These are phyloP conservation scores for Acrocephalus arundinaceus DNA, from an alignment of 2,113 vertebrate genomes.

Conservation along the genomic window DNA sequence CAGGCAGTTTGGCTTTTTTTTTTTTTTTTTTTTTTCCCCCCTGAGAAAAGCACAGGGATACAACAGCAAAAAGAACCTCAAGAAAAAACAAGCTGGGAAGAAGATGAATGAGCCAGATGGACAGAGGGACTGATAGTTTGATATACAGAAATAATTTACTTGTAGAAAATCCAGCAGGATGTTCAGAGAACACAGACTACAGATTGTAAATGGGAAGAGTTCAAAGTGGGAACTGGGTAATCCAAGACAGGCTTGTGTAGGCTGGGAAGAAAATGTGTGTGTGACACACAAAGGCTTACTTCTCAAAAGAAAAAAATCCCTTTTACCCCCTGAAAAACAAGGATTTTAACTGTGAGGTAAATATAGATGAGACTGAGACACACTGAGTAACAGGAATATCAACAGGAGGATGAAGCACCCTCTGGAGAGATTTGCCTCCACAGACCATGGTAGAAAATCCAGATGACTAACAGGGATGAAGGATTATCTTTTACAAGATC, in stretches of 20 bases:
- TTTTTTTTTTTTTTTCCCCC: not conserved
- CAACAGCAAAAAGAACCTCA: not conserved
- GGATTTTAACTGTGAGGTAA: not conserved
- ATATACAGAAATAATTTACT: not conserved
- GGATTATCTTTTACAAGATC: not conserved
- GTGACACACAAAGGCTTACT: not conserved
- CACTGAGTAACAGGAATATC: not conserved
- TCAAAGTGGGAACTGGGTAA: not conserved
- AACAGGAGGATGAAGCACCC: not conserved
- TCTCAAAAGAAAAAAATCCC: not conserved
- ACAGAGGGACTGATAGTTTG: constrained; percentile 18
- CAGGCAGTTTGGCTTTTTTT: not conserved
- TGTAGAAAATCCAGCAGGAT: not conserved
- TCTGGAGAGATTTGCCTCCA: not conserved
- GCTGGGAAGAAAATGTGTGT: not conserved
- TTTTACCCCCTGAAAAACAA: not conserved
- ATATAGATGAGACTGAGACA: not conserved
- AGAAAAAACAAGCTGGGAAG: not conserved
- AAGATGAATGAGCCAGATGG: constrained; percentile 44
- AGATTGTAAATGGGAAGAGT: constrained; percentile 2
- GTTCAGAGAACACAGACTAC: not conserved
- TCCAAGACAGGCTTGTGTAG: not conserved
- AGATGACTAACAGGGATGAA: not conserved
- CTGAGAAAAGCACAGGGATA: not conserved
- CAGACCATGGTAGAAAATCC: not conserved